Percentiles rank a stretch among this genome's conserved stretches.
These are phyloP conservation scores for Himalopsyche japonica DNA, from an alignment of 2,888 invertebrate genomes.

Conservation along the genomic window DNA sequence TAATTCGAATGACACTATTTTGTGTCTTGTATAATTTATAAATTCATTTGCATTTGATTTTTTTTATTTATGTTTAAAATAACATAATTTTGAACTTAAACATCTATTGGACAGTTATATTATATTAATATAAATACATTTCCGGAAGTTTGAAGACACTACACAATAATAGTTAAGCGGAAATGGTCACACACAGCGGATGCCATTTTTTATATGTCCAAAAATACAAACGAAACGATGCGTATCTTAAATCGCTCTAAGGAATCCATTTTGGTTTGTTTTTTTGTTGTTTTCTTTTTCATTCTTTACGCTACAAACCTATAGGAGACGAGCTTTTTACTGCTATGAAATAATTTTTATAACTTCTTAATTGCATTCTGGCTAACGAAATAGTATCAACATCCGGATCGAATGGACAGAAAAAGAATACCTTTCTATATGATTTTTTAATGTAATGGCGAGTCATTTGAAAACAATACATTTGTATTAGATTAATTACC, in stretches of 20 bases:
- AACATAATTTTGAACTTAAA: no score
- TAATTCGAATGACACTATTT: no score
- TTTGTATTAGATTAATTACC: no score
- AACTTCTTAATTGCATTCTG: not conserved
- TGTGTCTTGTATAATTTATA: no score
- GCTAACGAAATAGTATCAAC: not conserved
- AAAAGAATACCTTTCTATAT: not conserved
- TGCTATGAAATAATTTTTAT: not conserved
- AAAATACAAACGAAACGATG: not conserved
- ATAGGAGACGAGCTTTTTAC: not conserved
- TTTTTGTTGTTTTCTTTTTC: not conserved
- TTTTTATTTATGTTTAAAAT: no score
- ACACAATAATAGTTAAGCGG: not conserved
- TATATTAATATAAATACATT: not conserved
- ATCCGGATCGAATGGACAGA: not conserved
- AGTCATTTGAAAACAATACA: no score
- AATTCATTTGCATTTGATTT: no score
- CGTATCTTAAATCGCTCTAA: not conserved
- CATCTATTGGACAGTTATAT: no score
- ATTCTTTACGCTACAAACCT: not conserved
- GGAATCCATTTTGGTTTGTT: slow-evolving; percentile 7
- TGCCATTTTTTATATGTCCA: not conserved
- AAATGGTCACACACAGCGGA: slow-evolving; percentile 1
- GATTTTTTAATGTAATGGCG: no score
- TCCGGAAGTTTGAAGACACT: not conserved